Percentiles rank a stretch among this genome's conserved stretches.
phyloP scores from a whole-genome alignment of 1,140 invertebrate species.

The Chrysoperla carnea region DNA sequence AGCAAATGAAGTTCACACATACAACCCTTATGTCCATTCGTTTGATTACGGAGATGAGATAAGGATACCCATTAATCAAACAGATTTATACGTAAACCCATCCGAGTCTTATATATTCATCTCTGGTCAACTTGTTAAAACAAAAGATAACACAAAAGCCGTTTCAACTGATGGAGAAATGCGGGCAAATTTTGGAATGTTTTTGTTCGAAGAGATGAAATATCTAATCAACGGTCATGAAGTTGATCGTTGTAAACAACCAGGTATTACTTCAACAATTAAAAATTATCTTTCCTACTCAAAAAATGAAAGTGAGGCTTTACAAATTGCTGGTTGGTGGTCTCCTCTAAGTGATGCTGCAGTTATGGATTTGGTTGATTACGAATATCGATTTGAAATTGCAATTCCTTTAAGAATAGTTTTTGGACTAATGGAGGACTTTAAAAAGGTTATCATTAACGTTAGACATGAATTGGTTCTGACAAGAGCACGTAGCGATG shows the following conservation, averaged over 20 bases:
- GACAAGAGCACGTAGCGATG: slow-evolving; percentile 7
- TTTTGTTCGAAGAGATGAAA: slow-evolving; percentile 5
- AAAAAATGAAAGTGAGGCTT: not conserved
- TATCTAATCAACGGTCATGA: slow-evolving; percentile 3
- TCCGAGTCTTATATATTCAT: slow-evolving; percentile 10
- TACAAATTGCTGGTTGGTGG: slow-evolving; percentile 5
- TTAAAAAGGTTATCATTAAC: slow-evolving; percentile 7
- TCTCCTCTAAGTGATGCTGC: not conserved
- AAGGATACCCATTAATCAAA: slow-evolving; percentile 9
- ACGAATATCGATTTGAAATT: slow-evolving; percentile 3
- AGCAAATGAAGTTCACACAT: too few species aligned
- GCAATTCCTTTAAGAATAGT: slow-evolving; percentile 6
- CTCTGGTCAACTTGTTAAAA: slow-evolving; percentile 11
- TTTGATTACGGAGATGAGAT: slow-evolving; percentile 10
- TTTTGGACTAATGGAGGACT: slow-evolving; percentile 7
- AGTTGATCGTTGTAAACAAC: slow-evolving; percentile 3
- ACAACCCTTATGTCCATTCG: too few species aligned
- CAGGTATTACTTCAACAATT: slow-evolving; percentile 5
- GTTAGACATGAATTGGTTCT: slow-evolving; percentile 7
- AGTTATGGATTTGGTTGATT: not conserved
- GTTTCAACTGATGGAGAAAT: slow-evolving; percentile 1
- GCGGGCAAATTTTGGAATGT: slow-evolving; percentile 4
- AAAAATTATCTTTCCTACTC: slow-evolving; percentile 4
- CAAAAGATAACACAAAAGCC: not conserved
- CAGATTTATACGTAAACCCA: slow-evolving; percentile 11